phyloP scores from a whole-genome alignment of 2,113 vertebrate species.

The Pyxicephalus adspersus region DNA sequence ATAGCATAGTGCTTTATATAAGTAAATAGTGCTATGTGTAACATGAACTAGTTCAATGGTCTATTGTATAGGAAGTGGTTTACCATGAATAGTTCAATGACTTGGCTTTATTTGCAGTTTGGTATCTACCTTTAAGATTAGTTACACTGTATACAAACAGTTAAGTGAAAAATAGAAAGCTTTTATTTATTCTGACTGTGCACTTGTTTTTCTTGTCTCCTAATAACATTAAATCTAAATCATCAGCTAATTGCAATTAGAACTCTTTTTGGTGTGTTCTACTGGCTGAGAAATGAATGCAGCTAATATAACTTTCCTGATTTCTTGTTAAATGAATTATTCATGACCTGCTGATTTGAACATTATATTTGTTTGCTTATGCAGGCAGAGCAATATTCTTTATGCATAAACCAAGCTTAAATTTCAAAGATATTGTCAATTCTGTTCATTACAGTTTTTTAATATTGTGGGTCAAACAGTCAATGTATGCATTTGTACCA shows the following conservation, averaged over 20 bases:
- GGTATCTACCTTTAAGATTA: too few relatives aligned
- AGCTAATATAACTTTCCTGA: slow-evolving; percentile 56
- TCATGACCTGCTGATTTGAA: slow-evolving; percentile 57
- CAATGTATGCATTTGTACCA: too few relatives aligned
- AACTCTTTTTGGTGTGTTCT: slow-evolving; percentile 54
- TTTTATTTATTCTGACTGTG: slow-evolving; percentile 56
- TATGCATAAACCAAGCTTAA: slow-evolving; percentile 36
- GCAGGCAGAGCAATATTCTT: slow-evolving; percentile 15
- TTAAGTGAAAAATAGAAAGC: slow-evolving; percentile 43
- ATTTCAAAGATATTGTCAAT: slow-evolving; percentile 14
- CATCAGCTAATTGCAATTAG: slow-evolving; percentile 56
- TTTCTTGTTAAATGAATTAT: slow-evolving; percentile 57
- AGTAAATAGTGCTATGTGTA: too few relatives aligned
- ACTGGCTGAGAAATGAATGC: slow-evolving; percentile 51
- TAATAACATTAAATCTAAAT: slow-evolving; percentile 57
- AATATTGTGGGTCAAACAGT: not conserved
- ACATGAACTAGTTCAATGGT: too few relatives aligned
- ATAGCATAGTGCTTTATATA: too few relatives aligned
- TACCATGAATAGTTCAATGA: too few relatives aligned
- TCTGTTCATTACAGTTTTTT: not conserved
- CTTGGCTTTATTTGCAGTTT: too few relatives aligned
- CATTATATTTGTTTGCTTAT: slow-evolving; percentile 55
- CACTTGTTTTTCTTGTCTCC: slow-evolving; percentile 53
- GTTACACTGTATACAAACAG: slow-evolving; percentile 1
- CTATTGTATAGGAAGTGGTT: too few relatives aligned